These are phyloP conservation scores for Calycopis cecrops DNA, from an alignment of 1,140 invertebrate genomes.

Conservation along the genomic window DNA sequence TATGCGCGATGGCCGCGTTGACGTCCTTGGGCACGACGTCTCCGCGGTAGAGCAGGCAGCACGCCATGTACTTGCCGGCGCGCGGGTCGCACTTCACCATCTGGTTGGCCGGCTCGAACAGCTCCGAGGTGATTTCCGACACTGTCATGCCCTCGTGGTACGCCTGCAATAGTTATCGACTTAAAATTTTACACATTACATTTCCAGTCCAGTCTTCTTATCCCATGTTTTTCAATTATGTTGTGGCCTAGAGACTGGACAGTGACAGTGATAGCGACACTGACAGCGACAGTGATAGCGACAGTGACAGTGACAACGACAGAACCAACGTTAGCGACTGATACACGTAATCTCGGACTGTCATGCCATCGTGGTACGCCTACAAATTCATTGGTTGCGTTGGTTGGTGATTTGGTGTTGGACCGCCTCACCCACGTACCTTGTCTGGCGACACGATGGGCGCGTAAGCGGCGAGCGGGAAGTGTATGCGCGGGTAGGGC, in stretches of 20 bases:
- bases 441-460: slow-evolving; percentile 78
- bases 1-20: slow-evolving; percentile 80
- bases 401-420: too few species aligned
- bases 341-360: too few species aligned
- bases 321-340: too few species aligned
- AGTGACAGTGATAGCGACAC: too few species aligned
- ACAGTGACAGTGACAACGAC: too few species aligned
- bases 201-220: too few species aligned
- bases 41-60: slow-evolving; percentile 84
- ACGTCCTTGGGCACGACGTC: slow-evolving; percentile 87
- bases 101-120: slow-evolving; percentile 80
- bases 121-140: slow-evolving; percentile 81
- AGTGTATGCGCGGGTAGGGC: slow-evolving; percentile 83
- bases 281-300: too few species aligned
- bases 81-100: slow-evolving; percentile 83
- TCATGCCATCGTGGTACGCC: too few species aligned
- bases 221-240: too few species aligned
- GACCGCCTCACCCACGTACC: too few species aligned
- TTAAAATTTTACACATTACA: neutral
- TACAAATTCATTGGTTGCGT: too few species aligned
- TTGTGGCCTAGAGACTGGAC: too few species aligned
- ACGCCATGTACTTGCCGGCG: slow-evolving; percentile 84
- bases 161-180: slow-evolving; percentile 32
- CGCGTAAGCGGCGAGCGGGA: slow-evolving; percentile 82
- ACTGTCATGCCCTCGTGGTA: slow-evolving; percentile 80